A percentile compares a stretch with the other conserved stretches of the same genome.
phyloP scores from a whole-genome alignment of 2,797 vertebrate species.

The Lithobates sylvaticus region DNA sequence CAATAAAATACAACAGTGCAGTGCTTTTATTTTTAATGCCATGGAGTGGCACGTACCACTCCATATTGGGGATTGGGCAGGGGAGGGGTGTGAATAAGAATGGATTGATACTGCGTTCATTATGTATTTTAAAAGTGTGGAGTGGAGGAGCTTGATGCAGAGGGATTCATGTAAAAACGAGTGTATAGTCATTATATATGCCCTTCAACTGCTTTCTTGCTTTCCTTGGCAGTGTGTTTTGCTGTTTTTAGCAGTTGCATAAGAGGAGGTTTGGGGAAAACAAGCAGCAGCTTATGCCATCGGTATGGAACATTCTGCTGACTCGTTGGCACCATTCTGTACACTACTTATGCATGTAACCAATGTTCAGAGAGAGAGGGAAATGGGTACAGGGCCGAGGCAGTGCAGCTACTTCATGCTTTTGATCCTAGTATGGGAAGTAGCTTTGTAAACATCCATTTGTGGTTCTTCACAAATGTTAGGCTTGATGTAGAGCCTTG shows the following conservation, averaged over 20 bases:
- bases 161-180: conserved; percentile 78
- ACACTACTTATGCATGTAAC: no score
- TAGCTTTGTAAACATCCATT: neutral
- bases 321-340: neutral
- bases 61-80: neutral
- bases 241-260: conserved; percentile 40
- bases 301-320: neutral
- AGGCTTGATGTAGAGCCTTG: neutral
- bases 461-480: neutral
- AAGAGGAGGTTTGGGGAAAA: conserved; percentile 5
- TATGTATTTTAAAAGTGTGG: conserved; percentile 72
- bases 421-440: neutral
- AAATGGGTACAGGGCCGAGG: neutral
- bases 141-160: conserved; percentile 66
- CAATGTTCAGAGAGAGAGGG: neutral
- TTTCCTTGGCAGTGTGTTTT: conserved; percentile 39
- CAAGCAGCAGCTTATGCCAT: conserved; percentile 42
- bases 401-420: neutral
- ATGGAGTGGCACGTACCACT: conserved; percentile 60
- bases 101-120: conserved; percentile 68
- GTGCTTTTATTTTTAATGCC: conserved; percentile 78
- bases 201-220: conserved; percentile 88
- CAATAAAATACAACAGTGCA: conserved; percentile 67
- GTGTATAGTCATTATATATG: conserved; percentile 80
- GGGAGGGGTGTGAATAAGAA: conserved; percentile 62